Conservation (phyloP, 2,113 vertebrate species). For the Montifringilla adamsi region DNA sequence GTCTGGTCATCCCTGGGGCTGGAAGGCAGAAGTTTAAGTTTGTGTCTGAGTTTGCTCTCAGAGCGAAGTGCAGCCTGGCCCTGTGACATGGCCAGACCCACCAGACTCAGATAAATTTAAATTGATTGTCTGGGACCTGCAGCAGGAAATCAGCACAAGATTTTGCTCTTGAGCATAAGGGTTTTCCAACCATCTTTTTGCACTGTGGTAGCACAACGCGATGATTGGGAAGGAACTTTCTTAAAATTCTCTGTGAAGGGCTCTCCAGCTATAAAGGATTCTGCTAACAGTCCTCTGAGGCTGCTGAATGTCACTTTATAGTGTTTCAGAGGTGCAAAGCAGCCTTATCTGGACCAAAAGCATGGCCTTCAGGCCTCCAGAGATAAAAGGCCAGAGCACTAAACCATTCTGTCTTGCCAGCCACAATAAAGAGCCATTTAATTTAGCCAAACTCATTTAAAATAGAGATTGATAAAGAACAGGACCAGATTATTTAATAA, state of each 20-base stretch:
- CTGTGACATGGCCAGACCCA: rapidly evolving
- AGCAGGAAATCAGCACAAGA: background rate
- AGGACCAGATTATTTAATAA: slow-evolving; percentile 20
- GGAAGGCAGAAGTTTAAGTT: background rate
- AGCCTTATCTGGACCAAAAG: slow-evolving; percentile 22
- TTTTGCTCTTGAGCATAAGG: background rate
- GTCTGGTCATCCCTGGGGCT: background rate
- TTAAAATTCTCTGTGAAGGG: background rate
- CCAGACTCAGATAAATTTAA: background rate
- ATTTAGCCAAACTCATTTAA: slow-evolving; percentile 50
- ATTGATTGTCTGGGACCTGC: background rate
- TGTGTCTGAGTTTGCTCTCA: rapidly evolving
- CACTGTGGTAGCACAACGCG: rapidly evolving
- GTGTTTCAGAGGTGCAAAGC: background rate
- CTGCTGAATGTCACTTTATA: background rate
- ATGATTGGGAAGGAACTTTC: background rate
- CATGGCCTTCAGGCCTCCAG: background rate
- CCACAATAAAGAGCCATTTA: slow-evolving; percentile 9
- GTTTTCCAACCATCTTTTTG: background rate
- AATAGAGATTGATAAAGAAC: slow-evolving; percentile 36
- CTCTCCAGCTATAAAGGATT: background rate
- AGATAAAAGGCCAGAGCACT: slow-evolving; percentile 22
- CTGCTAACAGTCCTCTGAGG: background rate
- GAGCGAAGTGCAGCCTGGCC: background rate
- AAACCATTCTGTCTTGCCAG: slow-evolving; percentile 6